Base-by-base conservation (phyloP, 2,113 vertebrate species). In the Ptilorrhoa leucosticta region DNA sequence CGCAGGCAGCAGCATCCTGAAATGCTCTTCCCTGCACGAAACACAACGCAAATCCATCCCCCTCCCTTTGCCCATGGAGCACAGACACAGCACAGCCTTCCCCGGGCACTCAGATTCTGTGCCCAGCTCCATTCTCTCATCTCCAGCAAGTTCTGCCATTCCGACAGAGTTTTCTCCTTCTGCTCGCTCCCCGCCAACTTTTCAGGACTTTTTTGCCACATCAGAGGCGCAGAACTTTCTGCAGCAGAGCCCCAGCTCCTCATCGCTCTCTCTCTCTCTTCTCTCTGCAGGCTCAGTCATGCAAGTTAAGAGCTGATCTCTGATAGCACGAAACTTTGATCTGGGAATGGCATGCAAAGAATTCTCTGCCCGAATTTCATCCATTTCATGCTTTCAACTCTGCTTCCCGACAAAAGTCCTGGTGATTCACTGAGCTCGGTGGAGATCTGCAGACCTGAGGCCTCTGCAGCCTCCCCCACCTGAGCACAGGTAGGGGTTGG, bases 251-350 rank as follows among this genome's bases (percentile, higher is more conserved):
- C 60, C 45, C 11, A 8, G 51, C 77, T 81, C 40, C 70, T 65
- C 3, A 1, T 12, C 81, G 5, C 33, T 35, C 31, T 9, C 39
- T 51, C 33, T 31, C 64, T 44, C 68, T 83, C 11, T 53, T 2
- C 83, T 77, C 83, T 83, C 86, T 31, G 65, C 45, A n/a, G n/a
- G 30, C 53, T 79, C 66, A 14, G 83, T 18, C 44, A 27, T 13
- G 44, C 68, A 51, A 84, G 77, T 77, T 64, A 89, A 90, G 71
- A 91, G 60, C 89, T 48, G 89, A 79, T 71, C 91, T 84, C 79
- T 81, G 78, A 73, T 81, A 83, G 81, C 60, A n/a, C n/a, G 58
- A 60, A 79, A 81, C 93, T 95, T 84, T 90, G 83, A 95, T 93
- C 83, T 77, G 84, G 69, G 64, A 78, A 86, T 4, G 19, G 44